A percentile compares a stretch with the other conserved stretches of the same genome.
Conservation (phyloP, 30 jellyfish, hydroid and myxozoan species). For the Hydractinia symbiolongicarpus region DNA sequence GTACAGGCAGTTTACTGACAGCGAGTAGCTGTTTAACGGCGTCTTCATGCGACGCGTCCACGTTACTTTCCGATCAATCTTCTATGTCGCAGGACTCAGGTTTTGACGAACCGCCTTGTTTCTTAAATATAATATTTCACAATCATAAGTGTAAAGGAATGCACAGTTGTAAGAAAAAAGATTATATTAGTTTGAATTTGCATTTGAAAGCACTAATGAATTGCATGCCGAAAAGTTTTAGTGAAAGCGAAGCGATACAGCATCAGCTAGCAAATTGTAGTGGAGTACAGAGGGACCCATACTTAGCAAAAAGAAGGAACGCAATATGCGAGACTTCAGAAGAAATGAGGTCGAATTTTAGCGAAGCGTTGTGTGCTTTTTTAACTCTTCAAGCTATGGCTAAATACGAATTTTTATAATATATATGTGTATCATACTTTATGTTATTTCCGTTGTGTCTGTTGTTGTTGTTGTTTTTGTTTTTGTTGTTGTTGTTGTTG, state of each 20-base stretch:
- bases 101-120: constrained; percentile 54
- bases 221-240: constrained; percentile 71
- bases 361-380: constrained; percentile 65
- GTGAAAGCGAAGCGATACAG: constrained; percentile 52
- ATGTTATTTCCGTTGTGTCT: no score
- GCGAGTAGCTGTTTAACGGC: not conserved
- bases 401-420: constrained; percentile 83
- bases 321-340: constrained; percentile 92
- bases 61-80: not conserved
- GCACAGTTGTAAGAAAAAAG: constrained; percentile 49
- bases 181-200: constrained; percentile 52
- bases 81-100: constrained; percentile 27
- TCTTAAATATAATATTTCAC: constrained; percentile 51
- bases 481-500: no score
- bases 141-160: constrained; percentile 76
- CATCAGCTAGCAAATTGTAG: constrained; percentile 5
- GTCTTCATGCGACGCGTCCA: not conserved
- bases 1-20: not conserved
- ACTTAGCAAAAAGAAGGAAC: constrained; percentile 64
- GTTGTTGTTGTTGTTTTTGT: no score
- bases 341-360: constrained; percentile 52
- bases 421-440: no score
- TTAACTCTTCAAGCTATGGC: constrained; percentile 78
- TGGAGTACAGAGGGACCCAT: constrained; percentile 20
- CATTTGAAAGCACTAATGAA: constrained; percentile 63